Evolutionary conservation across 2,113 vertebrate genomes (phyloP).

Genomic region (Ammospiza caudacuta): DNA sequence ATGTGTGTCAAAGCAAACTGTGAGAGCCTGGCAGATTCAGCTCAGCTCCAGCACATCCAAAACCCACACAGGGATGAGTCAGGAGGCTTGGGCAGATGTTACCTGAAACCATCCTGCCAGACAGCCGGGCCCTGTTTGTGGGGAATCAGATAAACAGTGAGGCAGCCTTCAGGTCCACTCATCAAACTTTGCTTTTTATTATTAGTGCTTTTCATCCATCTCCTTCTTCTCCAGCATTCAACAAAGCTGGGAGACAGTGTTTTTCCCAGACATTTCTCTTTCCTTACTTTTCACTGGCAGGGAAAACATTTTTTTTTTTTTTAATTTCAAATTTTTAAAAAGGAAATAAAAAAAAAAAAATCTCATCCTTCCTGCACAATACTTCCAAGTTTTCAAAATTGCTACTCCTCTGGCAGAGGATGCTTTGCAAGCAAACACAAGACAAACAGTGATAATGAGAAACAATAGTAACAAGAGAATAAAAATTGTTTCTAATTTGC

Average conservation of each 20-base stretch:
- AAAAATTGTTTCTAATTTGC: background rate
- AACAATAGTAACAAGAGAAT: background rate
- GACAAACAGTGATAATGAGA: background rate
- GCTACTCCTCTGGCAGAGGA: background rate
- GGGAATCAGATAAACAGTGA: background rate
- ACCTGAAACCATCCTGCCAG: background rate
- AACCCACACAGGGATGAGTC: background rate
- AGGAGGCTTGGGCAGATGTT: background rate
- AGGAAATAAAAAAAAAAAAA: background rate
- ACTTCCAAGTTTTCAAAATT: background rate
- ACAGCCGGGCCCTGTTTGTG: background rate
- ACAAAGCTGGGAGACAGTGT: background rate
- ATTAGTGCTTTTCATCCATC: background rate
- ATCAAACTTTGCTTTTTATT: background rate
- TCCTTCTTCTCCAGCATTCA: background rate
- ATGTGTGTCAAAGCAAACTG: background rate
- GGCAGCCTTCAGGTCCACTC: background rate
- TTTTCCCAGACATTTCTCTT: background rate
- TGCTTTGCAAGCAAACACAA: background rate
- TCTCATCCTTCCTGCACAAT: background rate
- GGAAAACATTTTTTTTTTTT: background rate
- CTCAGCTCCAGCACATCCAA: background rate
- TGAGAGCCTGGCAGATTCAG: background rate
- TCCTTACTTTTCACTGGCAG: background rate
- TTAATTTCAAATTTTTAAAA: background rate